phyloP scores from a whole-genome alignment of 2,113 vertebrate species.

The Aleadryas rufinucha region DNA sequence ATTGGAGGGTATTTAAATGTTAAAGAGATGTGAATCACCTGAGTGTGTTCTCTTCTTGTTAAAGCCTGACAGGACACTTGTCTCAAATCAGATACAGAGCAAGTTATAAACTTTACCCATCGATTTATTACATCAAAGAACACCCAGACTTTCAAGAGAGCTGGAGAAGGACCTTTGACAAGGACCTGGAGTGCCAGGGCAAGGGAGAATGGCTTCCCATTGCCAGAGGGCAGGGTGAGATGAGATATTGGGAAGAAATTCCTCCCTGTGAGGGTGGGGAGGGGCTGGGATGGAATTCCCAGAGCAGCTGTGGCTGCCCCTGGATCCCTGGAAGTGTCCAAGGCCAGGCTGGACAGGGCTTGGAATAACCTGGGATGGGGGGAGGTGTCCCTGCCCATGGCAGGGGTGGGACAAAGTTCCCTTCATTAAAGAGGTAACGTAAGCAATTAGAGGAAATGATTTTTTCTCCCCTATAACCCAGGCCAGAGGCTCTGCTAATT shows the following conservation, averaged over 20 bases:
- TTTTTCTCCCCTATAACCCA: not conserved
- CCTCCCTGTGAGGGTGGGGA: not conserved
- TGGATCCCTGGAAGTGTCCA: not conserved
- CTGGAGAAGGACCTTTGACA: not conserved
- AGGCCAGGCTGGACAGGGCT: not conserved
- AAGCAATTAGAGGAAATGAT: not conserved
- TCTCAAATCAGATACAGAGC: not conserved
- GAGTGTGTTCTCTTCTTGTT: not conserved
- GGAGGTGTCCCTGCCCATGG: not conserved
- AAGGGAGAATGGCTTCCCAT: not conserved
- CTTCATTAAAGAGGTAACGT: not conserved
- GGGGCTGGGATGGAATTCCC: not conserved
- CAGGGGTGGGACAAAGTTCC: not conserved
- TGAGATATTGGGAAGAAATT: not conserved
- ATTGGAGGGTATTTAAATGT: not conserved
- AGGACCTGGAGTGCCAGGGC: not conserved
- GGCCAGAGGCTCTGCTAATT: not conserved
- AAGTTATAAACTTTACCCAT: not conserved
- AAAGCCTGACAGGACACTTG: not conserved
- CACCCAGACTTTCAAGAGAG: not conserved
- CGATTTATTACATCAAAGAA: not conserved
- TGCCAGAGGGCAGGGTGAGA: not conserved
- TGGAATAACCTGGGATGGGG: not conserved
- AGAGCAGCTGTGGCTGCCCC: not conserved
- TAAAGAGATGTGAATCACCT: not conserved